A percentile compares a stretch with the other conserved stretches of the same genome.
Evolutionary conservation across 2,797 vertebrate species (phyloP).

Genomic region (Xiphophorus birchmanni): DNA sequence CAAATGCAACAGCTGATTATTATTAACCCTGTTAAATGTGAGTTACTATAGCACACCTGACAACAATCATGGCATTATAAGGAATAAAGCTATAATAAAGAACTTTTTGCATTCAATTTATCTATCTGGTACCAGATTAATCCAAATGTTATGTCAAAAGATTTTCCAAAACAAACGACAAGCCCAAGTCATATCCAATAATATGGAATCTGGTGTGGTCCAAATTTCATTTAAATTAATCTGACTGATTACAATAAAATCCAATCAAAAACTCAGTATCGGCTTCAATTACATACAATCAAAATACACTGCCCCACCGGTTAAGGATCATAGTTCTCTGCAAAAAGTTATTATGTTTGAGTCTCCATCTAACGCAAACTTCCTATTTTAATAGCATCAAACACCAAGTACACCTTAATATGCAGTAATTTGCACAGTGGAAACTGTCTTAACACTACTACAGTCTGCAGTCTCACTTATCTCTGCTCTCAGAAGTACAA

Average conservation of each 20-base stretch:
- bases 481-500: background rate
- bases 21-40: background rate
- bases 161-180: background rate
- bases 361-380: background rate
- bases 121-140: background rate
- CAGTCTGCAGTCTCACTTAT: background rate
- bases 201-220: background rate
- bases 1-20: constrained; percentile 7
- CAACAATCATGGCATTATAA: background rate
- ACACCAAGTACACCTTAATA: background rate
- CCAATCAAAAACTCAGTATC: background rate
- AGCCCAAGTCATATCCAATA: background rate
- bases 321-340: background rate
- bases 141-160: background rate
- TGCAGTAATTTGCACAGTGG: background rate
- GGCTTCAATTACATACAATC: background rate
- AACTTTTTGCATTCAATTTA: background rate
- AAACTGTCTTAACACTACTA: background rate
- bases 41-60: background rate
- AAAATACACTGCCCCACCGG: background rate
- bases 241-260: background rate
- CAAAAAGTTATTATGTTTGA: background rate
- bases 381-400: background rate
- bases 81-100: background rate
- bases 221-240: background rate